Percentiles rank a stretch among this genome's conserved stretches.
These are phyloP conservation scores for Eupithecia tripunctaria DNA, from an alignment of 2,888 invertebrate genomes.

Conservation along the genomic window DNA sequence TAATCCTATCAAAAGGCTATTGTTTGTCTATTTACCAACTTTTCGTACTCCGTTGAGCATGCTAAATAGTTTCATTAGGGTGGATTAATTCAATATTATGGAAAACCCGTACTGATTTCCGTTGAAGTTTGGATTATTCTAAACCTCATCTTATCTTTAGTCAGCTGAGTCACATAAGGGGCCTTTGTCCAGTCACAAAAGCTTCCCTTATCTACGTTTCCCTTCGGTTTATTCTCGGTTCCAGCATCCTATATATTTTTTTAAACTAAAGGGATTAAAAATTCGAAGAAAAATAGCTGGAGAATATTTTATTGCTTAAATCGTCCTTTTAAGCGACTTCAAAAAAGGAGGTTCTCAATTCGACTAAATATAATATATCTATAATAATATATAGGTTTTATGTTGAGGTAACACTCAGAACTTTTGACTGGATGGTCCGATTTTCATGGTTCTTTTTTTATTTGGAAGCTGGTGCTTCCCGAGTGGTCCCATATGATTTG, in stretches of 20 bases:
- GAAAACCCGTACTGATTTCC: constrained; percentile 6
- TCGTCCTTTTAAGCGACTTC: no score
- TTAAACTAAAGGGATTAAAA: background rate
- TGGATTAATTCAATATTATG: constrained; percentile 17
- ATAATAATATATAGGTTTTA: no score
- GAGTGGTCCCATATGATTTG: no score
- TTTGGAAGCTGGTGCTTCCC: no score
- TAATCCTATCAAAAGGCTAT: constrained; percentile 68
- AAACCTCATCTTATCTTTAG: background rate
- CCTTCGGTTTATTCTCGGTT: background rate
- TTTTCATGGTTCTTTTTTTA: no score
- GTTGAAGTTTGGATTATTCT: constrained; percentile 5
- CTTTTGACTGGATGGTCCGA: no score
- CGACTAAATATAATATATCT: no score
- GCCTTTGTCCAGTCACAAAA: background rate
- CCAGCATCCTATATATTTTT: background rate
- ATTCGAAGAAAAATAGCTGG: background rate
- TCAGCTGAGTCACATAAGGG: background rate
- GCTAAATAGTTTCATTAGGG: constrained; percentile 28
- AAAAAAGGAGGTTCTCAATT: no score
- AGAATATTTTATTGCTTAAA: no score
- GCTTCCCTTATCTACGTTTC: background rate
- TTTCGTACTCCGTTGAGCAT: constrained; percentile 38
- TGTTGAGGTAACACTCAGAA: no score
- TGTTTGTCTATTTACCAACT: constrained; percentile 56